Conservation (phyloP, 1,140 invertebrate species). For the Papilio dardanus region DNA sequence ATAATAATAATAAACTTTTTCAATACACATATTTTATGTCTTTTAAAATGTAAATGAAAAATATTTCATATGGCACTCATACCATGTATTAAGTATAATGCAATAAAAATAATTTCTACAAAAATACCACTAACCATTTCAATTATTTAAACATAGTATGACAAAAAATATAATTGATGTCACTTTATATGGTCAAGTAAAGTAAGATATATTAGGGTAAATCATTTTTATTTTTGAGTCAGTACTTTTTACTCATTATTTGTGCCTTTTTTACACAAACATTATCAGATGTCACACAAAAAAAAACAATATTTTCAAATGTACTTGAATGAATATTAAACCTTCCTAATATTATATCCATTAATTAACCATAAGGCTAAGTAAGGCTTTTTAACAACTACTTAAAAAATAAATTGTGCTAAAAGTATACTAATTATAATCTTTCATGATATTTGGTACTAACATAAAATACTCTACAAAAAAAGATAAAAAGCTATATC, state of each 20-base stretch:
- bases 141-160: too few species aligned
- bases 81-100: not conserved
- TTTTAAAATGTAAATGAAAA: not conserved
- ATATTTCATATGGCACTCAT: not conserved
- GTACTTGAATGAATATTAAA: not conserved
- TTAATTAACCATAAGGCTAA: not conserved
- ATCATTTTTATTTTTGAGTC: too few species aligned
- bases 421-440: not conserved
- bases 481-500: not conserved
- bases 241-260: not conserved
- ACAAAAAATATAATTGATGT: too few species aligned
- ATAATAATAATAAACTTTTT: not conserved
- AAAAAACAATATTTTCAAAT: not conserved
- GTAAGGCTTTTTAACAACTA: not conserved
- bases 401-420: not conserved
- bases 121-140: not conserved
- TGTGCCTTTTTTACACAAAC: too few species aligned
- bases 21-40: not conserved
- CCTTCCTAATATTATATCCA: not conserved
- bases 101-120: not conserved
- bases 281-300: not conserved
- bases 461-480: not conserved
- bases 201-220: not conserved
- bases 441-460: constrained; percentile 13
- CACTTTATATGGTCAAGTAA: too few species aligned